Base-by-base conservation (phyloP, 2,113 vertebrate species). In the Cryptotis parvus region DNA sequence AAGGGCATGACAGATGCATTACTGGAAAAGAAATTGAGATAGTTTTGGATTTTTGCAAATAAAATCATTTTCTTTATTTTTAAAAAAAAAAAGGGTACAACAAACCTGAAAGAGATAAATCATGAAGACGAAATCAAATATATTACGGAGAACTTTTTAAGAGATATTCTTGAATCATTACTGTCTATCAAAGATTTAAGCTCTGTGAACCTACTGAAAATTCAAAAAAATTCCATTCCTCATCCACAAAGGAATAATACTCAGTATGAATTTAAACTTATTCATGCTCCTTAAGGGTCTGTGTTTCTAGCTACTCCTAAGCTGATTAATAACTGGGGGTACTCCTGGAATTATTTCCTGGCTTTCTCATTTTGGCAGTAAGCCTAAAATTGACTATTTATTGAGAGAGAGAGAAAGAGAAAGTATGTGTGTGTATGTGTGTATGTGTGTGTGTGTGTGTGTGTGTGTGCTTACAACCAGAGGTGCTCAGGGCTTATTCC, bases 221-320 rank as follows among this genome's bases (percentile, higher is more conserved):
- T 24, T 93, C 49, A 88, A 16, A 43, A 43, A 78, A 65, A n/a
- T n/a, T n/a, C n/a, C n/a, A n/a, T n/a, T n/a, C n/a, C n/a, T n/a
- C n/a, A n/a, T n/a, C n/a, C n/a, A n/a, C n/a, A n/a, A n/a, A n/a
- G n/a, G n/a, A n/a, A n/a, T n/a, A n/a, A n/a, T n/a, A n/a, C n/a
- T n/a, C n/a, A n/a, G n/a, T n/a, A n/a, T n/a, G n/a, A n/a, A 70
- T 75, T n/a, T 39, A 61, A 90, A 82, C 15, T 66, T 69, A 77
- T 65, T 68, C 35, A 31, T 70, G 26, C 26, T 79, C 76, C 43
- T 75, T 41, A 6, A 37, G 14, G 18, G 9, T 80, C 26, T 75
- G 12, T 73, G 29, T 88, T 24, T 73, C 5, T 20, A 72, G 24
- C 22, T 31, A 33, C 6, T 35, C 52, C 65, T n/a, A 49, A n/a